These are phyloP conservation scores for Hydrochoerus hydrochaeris DNA, from an alignment of 2,113 vertebrate genomes.

Conservation along the genomic window DNA sequence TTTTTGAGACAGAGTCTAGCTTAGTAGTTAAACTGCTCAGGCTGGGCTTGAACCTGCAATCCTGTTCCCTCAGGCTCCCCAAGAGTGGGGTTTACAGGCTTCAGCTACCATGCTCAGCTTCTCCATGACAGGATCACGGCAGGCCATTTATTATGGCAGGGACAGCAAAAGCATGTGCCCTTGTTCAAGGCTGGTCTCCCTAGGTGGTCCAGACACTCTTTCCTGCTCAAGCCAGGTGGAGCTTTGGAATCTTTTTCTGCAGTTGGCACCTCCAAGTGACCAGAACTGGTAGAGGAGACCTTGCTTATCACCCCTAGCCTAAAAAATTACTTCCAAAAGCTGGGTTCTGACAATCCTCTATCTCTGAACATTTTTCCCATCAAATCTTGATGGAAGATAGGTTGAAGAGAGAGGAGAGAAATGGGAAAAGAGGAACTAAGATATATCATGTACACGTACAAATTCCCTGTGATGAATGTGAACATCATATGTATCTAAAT, in stretches of 20 bases:
- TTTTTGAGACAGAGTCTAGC: neutral
- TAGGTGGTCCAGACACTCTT: neutral
- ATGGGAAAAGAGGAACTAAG: neutral
- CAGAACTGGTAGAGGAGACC: neutral
- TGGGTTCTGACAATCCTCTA: neutral
- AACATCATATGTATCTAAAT: neutral
- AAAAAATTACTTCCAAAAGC: neutral
- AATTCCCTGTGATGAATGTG: neutral
- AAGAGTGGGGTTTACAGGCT: neutral
- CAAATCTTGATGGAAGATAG: neutral
- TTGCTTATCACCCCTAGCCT: neutral
- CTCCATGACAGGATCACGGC: neutral
- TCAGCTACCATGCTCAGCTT: neutral
- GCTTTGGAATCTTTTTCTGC: neutral
- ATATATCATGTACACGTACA: neutral
- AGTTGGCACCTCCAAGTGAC: neutral
- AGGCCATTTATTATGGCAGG: neutral
- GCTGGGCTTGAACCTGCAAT: neutral
- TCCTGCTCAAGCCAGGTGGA: neutral
- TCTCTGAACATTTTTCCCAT: neutral
- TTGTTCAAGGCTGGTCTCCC: neutral
- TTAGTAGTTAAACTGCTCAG: neutral
- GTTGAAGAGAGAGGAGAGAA: neutral
- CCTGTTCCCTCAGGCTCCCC: neutral
- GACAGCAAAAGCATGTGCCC: neutral